These are phyloP conservation scores for Epistrophella euchroma DNA, from an alignment of 2,888 invertebrate genomes.

Conservation along the genomic window DNA sequence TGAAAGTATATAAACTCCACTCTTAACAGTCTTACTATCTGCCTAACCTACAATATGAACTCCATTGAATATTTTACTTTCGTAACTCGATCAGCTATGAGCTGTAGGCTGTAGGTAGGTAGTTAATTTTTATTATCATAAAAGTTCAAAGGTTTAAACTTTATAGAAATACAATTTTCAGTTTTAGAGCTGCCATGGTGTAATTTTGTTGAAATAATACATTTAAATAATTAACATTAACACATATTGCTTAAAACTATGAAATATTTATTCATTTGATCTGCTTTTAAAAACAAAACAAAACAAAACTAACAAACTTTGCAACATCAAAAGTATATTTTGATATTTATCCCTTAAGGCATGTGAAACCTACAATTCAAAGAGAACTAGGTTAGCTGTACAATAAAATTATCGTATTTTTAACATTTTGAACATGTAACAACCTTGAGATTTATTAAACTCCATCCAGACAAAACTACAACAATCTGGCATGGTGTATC, in stretches of 20 bases:
- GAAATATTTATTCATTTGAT: background rate
- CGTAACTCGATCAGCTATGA: too few species aligned
- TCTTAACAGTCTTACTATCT: too few species aligned
- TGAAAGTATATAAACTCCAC: too few species aligned
- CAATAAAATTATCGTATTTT: conserved; percentile 61
- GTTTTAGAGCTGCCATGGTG: too few species aligned
- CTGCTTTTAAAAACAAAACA: background rate
- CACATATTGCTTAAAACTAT: background rate
- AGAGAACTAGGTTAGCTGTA: conserved; percentile 60
- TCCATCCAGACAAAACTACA: conserved; percentile 11
- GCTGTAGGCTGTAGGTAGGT: too few species aligned
- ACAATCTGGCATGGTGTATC: conserved; percentile 33
- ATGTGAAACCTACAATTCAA: background rate
- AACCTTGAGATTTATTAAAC: conserved; percentile 57
- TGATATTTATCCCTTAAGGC: conserved; percentile 4
- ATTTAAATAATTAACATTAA: background rate
- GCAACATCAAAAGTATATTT: background rate
- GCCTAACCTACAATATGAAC: too few species aligned
- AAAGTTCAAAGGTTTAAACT: too few species aligned
- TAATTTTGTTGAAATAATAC: background rate
- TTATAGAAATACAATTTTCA: too few species aligned
- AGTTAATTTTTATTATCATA: too few species aligned
- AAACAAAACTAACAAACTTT: background rate
- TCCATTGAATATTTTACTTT: too few species aligned
- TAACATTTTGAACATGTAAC: conserved; percentile 56